phyloP scores from a whole-genome alignment of 2,888 invertebrate genomes.

The Shargacucullia verbasci region DNA sequence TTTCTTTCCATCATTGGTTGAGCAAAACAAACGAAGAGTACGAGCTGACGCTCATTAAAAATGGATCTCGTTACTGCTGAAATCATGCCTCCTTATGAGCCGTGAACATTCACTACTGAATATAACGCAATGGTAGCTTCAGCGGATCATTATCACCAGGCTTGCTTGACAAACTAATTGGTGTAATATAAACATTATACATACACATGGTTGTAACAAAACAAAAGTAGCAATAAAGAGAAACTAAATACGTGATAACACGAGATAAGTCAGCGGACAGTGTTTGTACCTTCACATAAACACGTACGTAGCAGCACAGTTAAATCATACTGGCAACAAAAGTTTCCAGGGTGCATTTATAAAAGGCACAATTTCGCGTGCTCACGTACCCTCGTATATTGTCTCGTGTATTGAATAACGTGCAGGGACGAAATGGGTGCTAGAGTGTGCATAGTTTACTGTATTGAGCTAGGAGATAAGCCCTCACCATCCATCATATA shows the following conservation, averaged over 20 bases:
- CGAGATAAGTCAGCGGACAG: conserved; percentile 19
- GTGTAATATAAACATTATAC: too few relatives aligned
- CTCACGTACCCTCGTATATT: conserved; percentile 52
- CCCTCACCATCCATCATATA: too few relatives aligned
- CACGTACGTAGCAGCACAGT: conserved; percentile 34
- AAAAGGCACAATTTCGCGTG: conserved; percentile 48
- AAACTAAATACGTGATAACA: conserved; percentile 18
- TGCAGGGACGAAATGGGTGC: conserved; percentile 39
- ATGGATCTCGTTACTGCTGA: too few relatives aligned
- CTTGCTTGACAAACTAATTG: neutral
- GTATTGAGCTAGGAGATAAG: too few relatives aligned
- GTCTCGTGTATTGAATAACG: conserved; percentile 56
- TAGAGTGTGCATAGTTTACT: too few relatives aligned
- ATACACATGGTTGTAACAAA: neutral
- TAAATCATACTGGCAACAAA: conserved; percentile 43
- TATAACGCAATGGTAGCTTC: too few relatives aligned
- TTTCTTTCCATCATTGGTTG: too few relatives aligned
- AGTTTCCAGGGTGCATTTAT: conserved; percentile 47
- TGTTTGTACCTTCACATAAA: conserved; percentile 30
- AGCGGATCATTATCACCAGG: too few relatives aligned
- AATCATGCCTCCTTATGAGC: too few relatives aligned
- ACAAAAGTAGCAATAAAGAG: neutral
- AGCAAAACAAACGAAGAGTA: too few relatives aligned
- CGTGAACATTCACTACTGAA: too few relatives aligned
- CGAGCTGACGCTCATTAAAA: too few relatives aligned